Evolutionary conservation across 2,797 vertebrate species (phyloP).

Genomic region (Tauraco hartlaubi): DNA sequence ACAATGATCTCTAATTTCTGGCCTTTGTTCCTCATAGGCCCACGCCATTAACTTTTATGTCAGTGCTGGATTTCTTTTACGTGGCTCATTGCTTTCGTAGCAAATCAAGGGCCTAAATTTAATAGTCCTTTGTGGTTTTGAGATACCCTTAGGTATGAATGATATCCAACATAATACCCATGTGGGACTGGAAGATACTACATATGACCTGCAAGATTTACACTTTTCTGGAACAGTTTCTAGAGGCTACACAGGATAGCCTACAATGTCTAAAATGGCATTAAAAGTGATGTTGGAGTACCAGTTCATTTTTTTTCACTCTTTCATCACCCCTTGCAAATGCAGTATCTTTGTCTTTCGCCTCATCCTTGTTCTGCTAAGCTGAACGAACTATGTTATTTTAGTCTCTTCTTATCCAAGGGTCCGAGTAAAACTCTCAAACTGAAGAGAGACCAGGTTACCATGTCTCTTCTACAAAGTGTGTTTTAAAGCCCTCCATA

Average conservation of each 20-base stretch:
- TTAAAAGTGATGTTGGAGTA: background rate
- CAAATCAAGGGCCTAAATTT: background rate
- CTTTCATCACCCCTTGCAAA: background rate
- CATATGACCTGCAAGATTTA: background rate
- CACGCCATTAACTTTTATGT: background rate
- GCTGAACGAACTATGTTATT: background rate
- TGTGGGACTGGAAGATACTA: background rate
- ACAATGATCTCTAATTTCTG: background rate
- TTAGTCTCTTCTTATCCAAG: background rate
- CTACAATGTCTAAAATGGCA: background rate
- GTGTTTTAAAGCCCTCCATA: background rate
- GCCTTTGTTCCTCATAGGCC: background rate
- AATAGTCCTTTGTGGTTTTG: background rate
- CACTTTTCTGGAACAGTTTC: background rate
- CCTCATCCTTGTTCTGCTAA: background rate
- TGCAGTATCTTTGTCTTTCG: background rate
- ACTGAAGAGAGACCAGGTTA: background rate
- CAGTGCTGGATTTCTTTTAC: background rate
- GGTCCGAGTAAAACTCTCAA: background rate
- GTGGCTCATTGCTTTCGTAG: background rate
- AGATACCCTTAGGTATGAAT: background rate
- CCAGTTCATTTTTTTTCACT: background rate
- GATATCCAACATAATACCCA: background rate
- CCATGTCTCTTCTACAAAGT: rapidly evolving
- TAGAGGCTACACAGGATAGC: background rate